These are phyloP conservation scores for Drosophila vallismaia DNA, from an alignment of 2,888 invertebrate genomes.

Conservation along the genomic window DNA sequence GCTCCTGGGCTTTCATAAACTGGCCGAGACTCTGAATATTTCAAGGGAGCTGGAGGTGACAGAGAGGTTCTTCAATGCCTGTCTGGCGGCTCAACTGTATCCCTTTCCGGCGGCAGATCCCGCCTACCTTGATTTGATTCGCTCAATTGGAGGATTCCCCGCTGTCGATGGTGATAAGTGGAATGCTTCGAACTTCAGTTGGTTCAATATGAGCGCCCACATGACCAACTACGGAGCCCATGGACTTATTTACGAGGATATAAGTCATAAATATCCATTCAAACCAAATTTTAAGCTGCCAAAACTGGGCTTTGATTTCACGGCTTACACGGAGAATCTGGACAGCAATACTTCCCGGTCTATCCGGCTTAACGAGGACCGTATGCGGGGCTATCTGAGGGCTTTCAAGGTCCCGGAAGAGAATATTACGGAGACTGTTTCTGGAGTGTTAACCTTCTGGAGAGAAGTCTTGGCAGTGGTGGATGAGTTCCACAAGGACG, in stretches of 20 bases:
- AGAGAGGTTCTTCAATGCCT: conserved; percentile 71
- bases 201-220: conserved; percentile 82
- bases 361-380: conserved; percentile 66
- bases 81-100: conserved; percentile 69
- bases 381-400: conserved; percentile 74
- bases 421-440: conserved; percentile 54
- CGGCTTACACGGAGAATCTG: conserved; percentile 75
- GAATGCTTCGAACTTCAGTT: conserved; percentile 73
- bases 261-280: conserved; percentile 69
- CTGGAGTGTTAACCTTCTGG: conserved; percentile 74
- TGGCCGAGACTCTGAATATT: conserved; percentile 57
- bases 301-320: conserved; percentile 77
- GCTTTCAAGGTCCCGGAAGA: conserved; percentile 62
- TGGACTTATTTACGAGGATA: conserved; percentile 69
- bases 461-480: conserved; percentile 53
- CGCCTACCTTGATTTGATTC: conserved; percentile 74
- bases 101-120: conserved; percentile 64
- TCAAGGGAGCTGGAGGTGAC: conserved; percentile 69
- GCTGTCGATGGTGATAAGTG: conserved; percentile 75
- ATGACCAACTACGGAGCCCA: conserved; percentile 72
- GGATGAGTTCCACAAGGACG: conserved; percentile 59
- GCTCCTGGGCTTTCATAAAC: conserved; percentile 47
- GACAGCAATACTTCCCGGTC: conserved; percentile 70
- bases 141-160: conserved; percentile 81
- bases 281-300: conserved; percentile 74